phyloP scores from a whole-genome alignment of 2,888 invertebrate genomes.

The Unio pictorum region DNA sequence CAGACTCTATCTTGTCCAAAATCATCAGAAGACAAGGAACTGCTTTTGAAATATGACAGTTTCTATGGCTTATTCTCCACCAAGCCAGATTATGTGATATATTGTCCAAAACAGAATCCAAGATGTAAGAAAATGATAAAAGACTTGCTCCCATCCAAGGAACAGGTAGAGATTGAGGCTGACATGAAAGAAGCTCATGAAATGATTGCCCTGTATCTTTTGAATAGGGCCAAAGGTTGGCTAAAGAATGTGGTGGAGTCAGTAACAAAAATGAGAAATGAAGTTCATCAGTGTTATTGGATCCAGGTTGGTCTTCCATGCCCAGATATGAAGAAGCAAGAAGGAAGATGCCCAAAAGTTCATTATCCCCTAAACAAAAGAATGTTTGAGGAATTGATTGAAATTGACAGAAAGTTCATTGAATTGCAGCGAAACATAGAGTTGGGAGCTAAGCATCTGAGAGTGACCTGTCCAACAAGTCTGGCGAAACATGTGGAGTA shows the following conservation, averaged over 20 bases:
- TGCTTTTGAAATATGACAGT: constrained; percentile 24
- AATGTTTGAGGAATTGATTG: constrained; percentile 12
- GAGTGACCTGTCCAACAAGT: not conserved
- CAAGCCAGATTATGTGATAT: constrained; percentile 15
- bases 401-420: constrained; percentile 21
- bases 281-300: constrained; percentile 4
- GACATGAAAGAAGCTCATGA: constrained; percentile 8
- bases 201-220: constrained; percentile 17
- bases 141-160: constrained; percentile 4
- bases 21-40: constrained; percentile 20
- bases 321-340: constrained; percentile 6
- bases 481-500: constrained; percentile 2
- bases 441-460: constrained; percentile 12
- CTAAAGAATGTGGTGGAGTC: constrained; percentile 8
- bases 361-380: constrained; percentile 9
- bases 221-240: constrained; percentile 14
- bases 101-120: constrained; percentile 41
- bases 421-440: constrained; percentile 26
- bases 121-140: constrained; percentile 30
- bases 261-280: constrained; percentile 7
- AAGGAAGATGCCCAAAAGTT: constrained; percentile 7
- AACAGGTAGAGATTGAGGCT: constrained; percentile 3
- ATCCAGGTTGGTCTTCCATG: constrained; percentile 12
- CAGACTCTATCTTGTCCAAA: constrained; percentile 19
- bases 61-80: constrained; percentile 43